A percentile compares a stretch with the other conserved stretches of the same genome.
These are phyloP conservation scores for Hyla sarda DNA, from an alignment of 2,113 vertebrate species.

Conservation along the genomic window DNA sequence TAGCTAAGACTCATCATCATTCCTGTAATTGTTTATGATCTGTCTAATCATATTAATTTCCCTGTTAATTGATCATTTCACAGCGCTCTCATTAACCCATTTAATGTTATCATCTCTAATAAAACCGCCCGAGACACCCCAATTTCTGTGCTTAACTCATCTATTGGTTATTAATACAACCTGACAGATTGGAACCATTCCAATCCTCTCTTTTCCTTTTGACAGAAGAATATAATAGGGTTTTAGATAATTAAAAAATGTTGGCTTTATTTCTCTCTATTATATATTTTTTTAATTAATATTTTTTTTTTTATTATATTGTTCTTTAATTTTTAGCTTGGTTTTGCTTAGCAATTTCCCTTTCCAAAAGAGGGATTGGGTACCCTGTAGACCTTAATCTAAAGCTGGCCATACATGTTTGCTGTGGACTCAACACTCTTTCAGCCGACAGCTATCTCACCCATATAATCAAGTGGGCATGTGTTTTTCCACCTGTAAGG, in stretches of 20 bases:
- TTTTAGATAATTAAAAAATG: not conserved
- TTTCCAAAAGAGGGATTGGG: too few species aligned
- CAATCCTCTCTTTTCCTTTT: not conserved
- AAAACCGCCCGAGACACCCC: not conserved
- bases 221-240: not conserved
- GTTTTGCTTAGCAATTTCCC: too few species aligned
- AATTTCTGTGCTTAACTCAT: not conserved
- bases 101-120: slow-evolving; percentile 27
- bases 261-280: too few species aligned
- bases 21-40: slow-evolving; percentile 54
- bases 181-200: not conserved
- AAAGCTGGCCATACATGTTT: not conserved
- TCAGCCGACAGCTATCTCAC: too few species aligned
- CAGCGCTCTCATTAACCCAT: slow-evolving; percentile 50
- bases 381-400: too few species aligned
- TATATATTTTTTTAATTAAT: too few species aligned
- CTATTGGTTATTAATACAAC: slow-evolving; percentile 13
- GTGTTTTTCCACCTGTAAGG: too few species aligned
- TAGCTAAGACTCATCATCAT: slow-evolving; percentile 40
- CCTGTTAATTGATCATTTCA: slow-evolving; percentile 59
- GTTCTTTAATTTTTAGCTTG: too few species aligned
- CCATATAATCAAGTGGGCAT: too few species aligned
- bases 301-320: too few species aligned
- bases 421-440: too few species aligned
- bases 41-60: slow-evolving; percentile 58